Conservation (phyloP, 1,140 invertebrate genomes). For the Mamestra configurata region DNA sequence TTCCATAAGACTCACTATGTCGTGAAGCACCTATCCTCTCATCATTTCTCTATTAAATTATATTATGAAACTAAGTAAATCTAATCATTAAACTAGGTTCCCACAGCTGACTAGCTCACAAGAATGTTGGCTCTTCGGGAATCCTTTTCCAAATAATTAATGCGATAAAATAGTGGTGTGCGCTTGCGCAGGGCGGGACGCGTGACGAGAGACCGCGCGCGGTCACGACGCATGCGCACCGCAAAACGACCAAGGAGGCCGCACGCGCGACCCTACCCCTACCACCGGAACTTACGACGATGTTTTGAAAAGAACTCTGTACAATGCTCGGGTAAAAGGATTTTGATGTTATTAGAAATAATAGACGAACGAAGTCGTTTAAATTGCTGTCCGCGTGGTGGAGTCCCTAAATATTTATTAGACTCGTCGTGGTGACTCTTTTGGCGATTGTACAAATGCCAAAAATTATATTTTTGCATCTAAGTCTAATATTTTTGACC, state of each 20-base stretch:
- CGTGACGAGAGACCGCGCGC: conserved; percentile 83
- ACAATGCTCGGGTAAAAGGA: conserved; percentile 59
- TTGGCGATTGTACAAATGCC: too few relatives aligned
- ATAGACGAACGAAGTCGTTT: too few relatives aligned
- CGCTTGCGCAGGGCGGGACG: conserved; percentile 66
- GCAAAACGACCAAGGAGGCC: conserved; percentile 75
- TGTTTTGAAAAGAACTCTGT: conserved; percentile 53
- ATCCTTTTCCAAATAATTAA: conserved; percentile 87
- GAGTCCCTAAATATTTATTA: too few relatives aligned
- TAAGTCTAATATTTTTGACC: too few relatives aligned
- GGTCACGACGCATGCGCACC: conserved; percentile 83
- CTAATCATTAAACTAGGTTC: conserved; percentile 65
- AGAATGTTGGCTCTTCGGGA: conserved; percentile 77
- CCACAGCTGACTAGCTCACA: conserved; percentile 77
- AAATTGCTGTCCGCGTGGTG: too few relatives aligned
- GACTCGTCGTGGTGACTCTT: too few relatives aligned
- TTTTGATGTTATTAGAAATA: not conserved
- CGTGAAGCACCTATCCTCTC: too few relatives aligned
- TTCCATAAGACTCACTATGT: too few relatives aligned
- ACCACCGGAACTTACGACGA: conserved; percentile 47
- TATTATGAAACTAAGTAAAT: conserved; percentile 34
- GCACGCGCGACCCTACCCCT: conserved; percentile 78
- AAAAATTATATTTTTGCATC: too few relatives aligned
- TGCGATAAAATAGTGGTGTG: conserved; percentile 84
- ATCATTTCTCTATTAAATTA: not conserved